Percentiles rank a stretch among this genome's conserved stretches.
phyloP scores from a whole-genome alignment of 1,140 invertebrate genomes.

The Dinoponera quadriceps region DNA sequence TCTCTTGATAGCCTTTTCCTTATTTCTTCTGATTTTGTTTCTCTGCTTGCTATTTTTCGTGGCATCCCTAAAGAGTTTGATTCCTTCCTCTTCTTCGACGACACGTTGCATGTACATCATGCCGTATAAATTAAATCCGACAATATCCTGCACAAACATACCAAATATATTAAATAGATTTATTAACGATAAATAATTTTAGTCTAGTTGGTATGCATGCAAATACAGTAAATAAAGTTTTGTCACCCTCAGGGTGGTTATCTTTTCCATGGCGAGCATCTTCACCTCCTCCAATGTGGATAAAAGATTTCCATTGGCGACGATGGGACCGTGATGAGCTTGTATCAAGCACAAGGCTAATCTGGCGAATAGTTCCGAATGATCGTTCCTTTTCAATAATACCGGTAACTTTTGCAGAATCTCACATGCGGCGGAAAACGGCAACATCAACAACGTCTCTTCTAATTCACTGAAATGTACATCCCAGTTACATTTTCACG shows the following conservation, averaged over 20 bases:
- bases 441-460: constrained; percentile 94
- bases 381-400: constrained; percentile 89
- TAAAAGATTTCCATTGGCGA: constrained; percentile 89
- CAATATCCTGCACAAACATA: constrained; percentile 86
- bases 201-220: constrained; percentile 24
- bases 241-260: constrained; percentile 88
- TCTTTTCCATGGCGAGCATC: constrained; percentile 86
- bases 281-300: constrained; percentile 90
- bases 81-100: constrained; percentile 92
- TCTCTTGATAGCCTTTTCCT: constrained; percentile 90
- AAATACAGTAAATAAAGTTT: constrained; percentile 25
- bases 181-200: background rate
- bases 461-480: constrained; percentile 92
- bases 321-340: constrained; percentile 94
- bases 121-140: constrained; percentile 95
- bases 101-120: constrained; percentile 91
- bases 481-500: constrained; percentile 43
- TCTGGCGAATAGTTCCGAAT: constrained; percentile 91
- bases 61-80: constrained; percentile 94
- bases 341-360: constrained; percentile 93
- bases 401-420: constrained; percentile 91
- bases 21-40: constrained; percentile 89
- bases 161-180: constrained; percentile 5
- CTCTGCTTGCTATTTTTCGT: constrained; percentile 88
- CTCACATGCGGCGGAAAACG: constrained; percentile 93